Evolutionary conservation across 2,888 invertebrate species (phyloP).

Genomic region (Idaea aversata): DNA sequence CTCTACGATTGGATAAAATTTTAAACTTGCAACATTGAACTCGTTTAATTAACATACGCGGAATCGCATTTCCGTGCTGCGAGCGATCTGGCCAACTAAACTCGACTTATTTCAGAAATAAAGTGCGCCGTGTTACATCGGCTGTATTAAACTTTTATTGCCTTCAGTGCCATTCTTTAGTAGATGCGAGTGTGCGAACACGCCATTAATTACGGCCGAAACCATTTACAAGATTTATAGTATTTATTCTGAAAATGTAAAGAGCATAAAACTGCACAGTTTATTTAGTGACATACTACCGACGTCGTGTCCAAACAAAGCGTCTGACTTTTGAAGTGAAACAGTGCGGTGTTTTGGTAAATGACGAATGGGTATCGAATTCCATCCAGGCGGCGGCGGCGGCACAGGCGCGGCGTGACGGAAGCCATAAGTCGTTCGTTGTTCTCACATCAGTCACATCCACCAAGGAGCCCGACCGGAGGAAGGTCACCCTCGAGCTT

Average conservation of each 20-base stretch:
- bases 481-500: background rate
- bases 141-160: conserved; percentile 70
- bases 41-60: conserved; percentile 52
- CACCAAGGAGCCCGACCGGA: too few relatives aligned
- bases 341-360: conserved; percentile 14
- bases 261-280: conserved; percentile 45
- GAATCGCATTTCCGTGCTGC: conserved; percentile 52
- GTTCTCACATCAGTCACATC: conserved; percentile 9
- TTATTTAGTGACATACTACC: conserved; percentile 28
- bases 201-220: conserved; percentile 68
- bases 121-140: conserved; percentile 58
- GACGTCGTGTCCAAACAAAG: conserved; percentile 23
- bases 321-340: conserved; percentile 20
- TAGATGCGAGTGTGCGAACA: conserved; percentile 61
- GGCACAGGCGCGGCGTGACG: conserved; percentile 10
- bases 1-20: conserved; percentile 28
- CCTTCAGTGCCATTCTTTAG: conserved; percentile 65
- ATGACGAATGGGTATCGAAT: conserved; percentile 25
- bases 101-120: conserved; percentile 58
- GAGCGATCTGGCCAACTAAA: conserved; percentile 41
- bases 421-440: conserved; percentile 20
- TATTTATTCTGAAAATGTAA: conserved; percentile 60
- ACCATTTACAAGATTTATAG: conserved; percentile 73
- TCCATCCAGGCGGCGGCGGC: conserved; percentile 8
- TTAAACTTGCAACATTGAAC: conserved; percentile 35